These are phyloP conservation scores for Apis florea DNA, from an alignment of 1,140 invertebrate species.

Conservation along the genomic window DNA sequence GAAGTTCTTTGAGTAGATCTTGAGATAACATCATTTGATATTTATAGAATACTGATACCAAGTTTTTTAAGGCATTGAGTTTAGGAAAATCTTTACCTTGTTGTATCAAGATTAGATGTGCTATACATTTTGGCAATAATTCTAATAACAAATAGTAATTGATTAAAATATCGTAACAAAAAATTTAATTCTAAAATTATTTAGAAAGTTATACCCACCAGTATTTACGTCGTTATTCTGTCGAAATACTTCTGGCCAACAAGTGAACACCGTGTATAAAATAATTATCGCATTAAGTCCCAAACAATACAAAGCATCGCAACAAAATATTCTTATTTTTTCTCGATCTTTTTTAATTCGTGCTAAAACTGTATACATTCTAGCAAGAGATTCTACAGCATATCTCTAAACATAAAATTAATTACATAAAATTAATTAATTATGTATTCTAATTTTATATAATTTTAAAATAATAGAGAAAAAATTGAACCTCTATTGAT, in stretches of 20 bases:
- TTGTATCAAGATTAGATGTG: conserved; percentile 58
- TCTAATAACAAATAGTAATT: conserved; percentile 60
- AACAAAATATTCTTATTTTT: conserved; percentile 72
- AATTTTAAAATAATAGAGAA: neutral
- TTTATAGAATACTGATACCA: conserved; percentile 65
- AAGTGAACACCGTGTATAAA: conserved; percentile 67
- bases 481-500: conserved; percentile 46
- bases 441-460: neutral
- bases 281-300: conserved; percentile 61
- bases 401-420: conserved; percentile 53
- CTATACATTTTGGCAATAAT: conserved; percentile 69
- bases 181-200: neutral
- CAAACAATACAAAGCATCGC: conserved; percentile 74
- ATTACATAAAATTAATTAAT: neutral
- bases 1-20: conserved; percentile 53
- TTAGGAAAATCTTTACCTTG: conserved; percentile 33
- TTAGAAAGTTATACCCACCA: conserved; percentile 49
- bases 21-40: conserved; percentile 52
- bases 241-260: conserved; percentile 77
- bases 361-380: conserved; percentile 68
- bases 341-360: conserved; percentile 75
- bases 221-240: conserved; percentile 52
- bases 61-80: conserved; percentile 58
- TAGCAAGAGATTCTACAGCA: conserved; percentile 59
- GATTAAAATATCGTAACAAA: neutral